Conservation (phyloP, 2,888 invertebrate genomes). For the Ectemnius lituratus region DNA sequence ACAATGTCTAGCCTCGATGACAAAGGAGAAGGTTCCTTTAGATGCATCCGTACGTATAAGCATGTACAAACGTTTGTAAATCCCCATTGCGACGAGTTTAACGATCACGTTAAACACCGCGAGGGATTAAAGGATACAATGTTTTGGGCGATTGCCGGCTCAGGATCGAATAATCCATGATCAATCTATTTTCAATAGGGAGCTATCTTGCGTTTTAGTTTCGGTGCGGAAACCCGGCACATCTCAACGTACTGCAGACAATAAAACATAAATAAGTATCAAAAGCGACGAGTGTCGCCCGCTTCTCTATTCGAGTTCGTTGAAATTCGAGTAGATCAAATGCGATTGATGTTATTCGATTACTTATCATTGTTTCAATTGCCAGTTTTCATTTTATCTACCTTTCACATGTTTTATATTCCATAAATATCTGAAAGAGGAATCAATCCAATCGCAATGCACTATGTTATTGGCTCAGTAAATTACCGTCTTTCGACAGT, state of each 20-base stretch:
- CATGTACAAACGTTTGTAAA: slow-evolving; percentile 46
- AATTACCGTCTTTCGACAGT: too few species aligned
- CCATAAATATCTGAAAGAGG: too few species aligned
- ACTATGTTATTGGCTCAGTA: too few species aligned
- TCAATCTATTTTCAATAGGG: slow-evolving; percentile 15
- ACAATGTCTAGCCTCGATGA: slow-evolving; percentile 38
- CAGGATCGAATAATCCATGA: slow-evolving; percentile 15
- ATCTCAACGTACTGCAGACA: slow-evolving; percentile 67
- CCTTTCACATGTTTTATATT: too few species aligned
- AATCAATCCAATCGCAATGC: too few species aligned
- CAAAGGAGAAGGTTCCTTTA: slow-evolving; percentile 45
- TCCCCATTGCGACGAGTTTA: slow-evolving; percentile 27
- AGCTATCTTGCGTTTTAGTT: slow-evolving; percentile 18
- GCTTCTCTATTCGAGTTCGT: slow-evolving; percentile 33
- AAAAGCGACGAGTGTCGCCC: slow-evolving; percentile 56
- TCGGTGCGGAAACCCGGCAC: slow-evolving; percentile 34
- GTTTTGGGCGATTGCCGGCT: slow-evolving; percentile 20
- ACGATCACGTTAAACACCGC: slow-evolving; percentile 26
- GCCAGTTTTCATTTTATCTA: too few species aligned
- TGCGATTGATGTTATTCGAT: slow-evolving; percentile 1
- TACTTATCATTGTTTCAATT: not conserved
- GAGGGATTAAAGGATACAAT: slow-evolving; percentile 31
- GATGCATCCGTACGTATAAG: slow-evolving; percentile 42
- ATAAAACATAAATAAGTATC: slow-evolving; percentile 69
- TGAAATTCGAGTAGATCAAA: slow-evolving; percentile 4